These are phyloP conservation scores for Temnothorax rugatulus DNA, from an alignment of 2,888 invertebrate species.

Conservation along the genomic window DNA sequence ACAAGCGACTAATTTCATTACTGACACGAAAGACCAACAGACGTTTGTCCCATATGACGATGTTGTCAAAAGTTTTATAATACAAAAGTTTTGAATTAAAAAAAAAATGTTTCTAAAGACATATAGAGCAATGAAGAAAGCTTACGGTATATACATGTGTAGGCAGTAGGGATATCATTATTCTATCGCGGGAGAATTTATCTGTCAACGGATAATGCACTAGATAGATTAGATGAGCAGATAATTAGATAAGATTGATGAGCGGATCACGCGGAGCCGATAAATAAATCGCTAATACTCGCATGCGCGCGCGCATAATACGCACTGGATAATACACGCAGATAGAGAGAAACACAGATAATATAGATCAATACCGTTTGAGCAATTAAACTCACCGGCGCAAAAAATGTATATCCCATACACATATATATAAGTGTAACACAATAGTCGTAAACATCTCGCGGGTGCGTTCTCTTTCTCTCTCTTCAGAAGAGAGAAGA, in stretches of 20 bases:
- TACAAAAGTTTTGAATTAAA: not conserved
- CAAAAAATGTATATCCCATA: not conserved
- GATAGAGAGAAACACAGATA: slow-evolving; percentile 23
- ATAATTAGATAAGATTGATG: slow-evolving; percentile 45
- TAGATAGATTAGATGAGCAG: slow-evolving; percentile 22
- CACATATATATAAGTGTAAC: slow-evolving; percentile 2
- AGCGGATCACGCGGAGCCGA: slow-evolving; percentile 23
- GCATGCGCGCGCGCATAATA: not conserved
- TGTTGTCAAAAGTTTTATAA: not conserved
- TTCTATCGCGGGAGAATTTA: not conserved
- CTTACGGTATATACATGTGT: not conserved
- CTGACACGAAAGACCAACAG: slow-evolving; percentile 41
- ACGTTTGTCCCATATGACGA: not conserved
- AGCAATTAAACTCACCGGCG: slow-evolving; percentile 15
- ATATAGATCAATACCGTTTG: slow-evolving; percentile 43
- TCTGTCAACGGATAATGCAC: slow-evolving; percentile 40
- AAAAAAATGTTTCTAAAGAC: not conserved
- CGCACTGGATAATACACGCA: slow-evolving; percentile 12
- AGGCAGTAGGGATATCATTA: not conserved
- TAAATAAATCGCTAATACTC: slow-evolving; percentile 26
- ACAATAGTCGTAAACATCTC: slow-evolving; percentile 28
- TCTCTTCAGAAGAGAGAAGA: not conserved
- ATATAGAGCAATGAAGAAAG: not conserved
- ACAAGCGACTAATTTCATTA: slow-evolving; percentile 80
- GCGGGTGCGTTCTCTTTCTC: not conserved